Evolutionary conservation across 2,113 vertebrate species (phyloP).

Genomic region (Channa argus): DNA sequence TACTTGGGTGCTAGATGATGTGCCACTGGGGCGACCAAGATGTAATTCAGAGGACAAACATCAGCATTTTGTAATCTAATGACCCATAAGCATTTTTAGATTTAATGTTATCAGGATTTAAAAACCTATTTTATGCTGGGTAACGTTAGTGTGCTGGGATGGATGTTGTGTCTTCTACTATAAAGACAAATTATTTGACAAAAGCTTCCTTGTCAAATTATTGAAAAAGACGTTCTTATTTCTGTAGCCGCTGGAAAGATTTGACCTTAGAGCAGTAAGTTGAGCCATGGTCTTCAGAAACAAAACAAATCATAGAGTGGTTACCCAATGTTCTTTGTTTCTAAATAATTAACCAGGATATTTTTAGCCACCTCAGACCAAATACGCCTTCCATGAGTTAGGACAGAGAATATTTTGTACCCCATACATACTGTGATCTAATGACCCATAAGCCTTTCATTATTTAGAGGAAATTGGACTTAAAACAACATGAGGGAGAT

Average conservation of each 20-base stretch:
- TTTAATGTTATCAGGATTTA: background rate
- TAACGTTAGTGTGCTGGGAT: background rate
- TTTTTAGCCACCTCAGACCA: constrained; percentile 45
- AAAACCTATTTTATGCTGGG: background rate
- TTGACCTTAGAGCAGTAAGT: constrained; percentile 47
- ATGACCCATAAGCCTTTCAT: constrained; percentile 53
- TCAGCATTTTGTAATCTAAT: background rate
- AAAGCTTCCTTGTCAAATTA: constrained; percentile 22
- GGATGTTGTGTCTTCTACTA: background rate
- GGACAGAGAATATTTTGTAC: constrained; percentile 23
- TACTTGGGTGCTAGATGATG: too few relatives aligned
- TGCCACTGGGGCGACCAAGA: background rate
- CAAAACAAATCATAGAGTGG: constrained; percentile 42
- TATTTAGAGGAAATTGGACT: constrained; percentile 50
- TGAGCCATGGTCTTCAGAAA: constrained; percentile 18
- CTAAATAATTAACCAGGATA: constrained; percentile 50
- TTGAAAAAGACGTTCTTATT: background rate
- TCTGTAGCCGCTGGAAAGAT: constrained; percentile 52
- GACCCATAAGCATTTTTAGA: too few relatives aligned
- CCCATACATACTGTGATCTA: constrained; percentile 2
- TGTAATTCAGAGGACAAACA: background rate
- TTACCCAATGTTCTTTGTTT: constrained; percentile 2
- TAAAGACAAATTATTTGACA: constrained; percentile 13
- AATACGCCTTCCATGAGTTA: constrained; percentile 24
- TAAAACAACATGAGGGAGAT: constrained; percentile 32